Conservation (phyloP, 1,140 invertebrate genomes). For the Drosophila ercepeae region DNA sequence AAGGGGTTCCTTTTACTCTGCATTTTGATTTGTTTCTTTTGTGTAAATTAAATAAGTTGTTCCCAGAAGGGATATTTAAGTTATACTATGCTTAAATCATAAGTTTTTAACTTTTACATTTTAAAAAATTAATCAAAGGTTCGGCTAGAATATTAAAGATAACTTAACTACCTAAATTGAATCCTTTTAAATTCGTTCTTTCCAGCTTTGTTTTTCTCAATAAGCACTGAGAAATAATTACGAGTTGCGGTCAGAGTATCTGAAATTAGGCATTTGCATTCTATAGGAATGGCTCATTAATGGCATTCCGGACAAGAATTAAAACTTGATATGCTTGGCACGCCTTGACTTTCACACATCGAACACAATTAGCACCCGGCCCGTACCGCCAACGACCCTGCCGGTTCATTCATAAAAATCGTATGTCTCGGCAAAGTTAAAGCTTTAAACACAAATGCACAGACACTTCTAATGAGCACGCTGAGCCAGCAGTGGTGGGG, state of each 20-base stretch:
- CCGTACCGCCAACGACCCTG: background rate
- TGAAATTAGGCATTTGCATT: conserved; percentile 44
- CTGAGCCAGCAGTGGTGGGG: conserved; percentile 4
- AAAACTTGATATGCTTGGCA: conserved; percentile 62
- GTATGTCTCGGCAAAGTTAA: conserved; percentile 36
- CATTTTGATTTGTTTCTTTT: background rate
- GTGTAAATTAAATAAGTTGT: background rate
- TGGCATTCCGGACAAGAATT: conserved; percentile 28
- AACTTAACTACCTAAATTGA: too few species aligned
- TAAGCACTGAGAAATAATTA: too few species aligned
- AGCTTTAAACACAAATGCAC: conserved; percentile 46
- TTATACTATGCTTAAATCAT: too few species aligned
- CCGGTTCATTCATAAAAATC: conserved; percentile 73
- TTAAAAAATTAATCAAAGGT: too few species aligned
- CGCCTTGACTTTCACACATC: conserved; percentile 40
- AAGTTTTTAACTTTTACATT: too few species aligned
- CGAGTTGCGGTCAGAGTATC: background rate
- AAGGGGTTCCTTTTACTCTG: background rate
- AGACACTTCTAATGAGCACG: conserved; percentile 7
- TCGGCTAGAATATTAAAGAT: too few species aligned
- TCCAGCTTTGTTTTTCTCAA: too few species aligned
- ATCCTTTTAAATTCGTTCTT: too few species aligned
- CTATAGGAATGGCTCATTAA: conserved; percentile 55
- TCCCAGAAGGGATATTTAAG: background rate
- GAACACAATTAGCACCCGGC: conserved; percentile 19